Evolutionary conservation across 2,888 invertebrate genomes (phyloP).

Genomic region (Strigamia transsilvanica): DNA sequence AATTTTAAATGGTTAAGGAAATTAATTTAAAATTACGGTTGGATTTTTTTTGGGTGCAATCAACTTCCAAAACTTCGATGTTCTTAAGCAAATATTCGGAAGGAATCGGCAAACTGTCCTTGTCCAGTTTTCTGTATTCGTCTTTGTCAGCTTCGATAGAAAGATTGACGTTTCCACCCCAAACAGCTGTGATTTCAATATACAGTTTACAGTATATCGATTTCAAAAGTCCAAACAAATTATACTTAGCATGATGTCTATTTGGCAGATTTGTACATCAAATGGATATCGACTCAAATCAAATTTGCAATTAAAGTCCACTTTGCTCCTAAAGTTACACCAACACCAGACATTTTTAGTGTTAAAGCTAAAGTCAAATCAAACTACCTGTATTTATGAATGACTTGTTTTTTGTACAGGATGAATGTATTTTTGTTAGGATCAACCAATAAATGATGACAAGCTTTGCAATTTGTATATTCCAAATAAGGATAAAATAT

Average conservation of each 20-base stretch:
- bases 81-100: background rate
- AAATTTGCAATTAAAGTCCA: background rate
- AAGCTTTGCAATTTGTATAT: background rate
- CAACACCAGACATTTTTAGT: too few species aligned
- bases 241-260: background rate
- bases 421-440: background rate
- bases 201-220: too few species aligned
- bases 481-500: too few species aligned
- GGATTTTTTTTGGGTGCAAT: background rate
- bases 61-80: background rate
- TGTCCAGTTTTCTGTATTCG: background rate
- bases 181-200: too few species aligned
- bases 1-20: too few species aligned
- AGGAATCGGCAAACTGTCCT: background rate
- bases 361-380: too few species aligned
- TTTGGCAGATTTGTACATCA: background rate
- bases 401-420: background rate
- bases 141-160: background rate
- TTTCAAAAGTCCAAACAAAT: background rate
- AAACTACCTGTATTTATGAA: too few species aligned
- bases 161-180: background rate
- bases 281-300: constrained; percentile 2
- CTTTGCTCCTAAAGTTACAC: background rate
- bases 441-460: background rate
- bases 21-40: too few species aligned